Conservation (phyloP, 1,140 invertebrate species). For the Babylonia areolata region DNA sequence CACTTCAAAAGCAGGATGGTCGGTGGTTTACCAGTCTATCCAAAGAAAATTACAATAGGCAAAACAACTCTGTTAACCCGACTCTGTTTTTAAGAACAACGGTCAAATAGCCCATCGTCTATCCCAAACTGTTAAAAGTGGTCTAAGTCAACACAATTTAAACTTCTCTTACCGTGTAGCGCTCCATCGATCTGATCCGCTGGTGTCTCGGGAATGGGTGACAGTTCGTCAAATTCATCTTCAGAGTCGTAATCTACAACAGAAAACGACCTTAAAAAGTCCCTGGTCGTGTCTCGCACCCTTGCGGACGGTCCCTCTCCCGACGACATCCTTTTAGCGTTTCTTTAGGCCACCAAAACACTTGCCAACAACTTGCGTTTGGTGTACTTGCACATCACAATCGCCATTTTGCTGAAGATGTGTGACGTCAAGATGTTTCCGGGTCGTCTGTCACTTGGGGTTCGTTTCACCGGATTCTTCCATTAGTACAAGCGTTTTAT, state of each 20-base stretch:
- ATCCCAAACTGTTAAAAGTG: neutral
- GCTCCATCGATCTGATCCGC: slow-evolving; percentile 28
- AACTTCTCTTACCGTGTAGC: slow-evolving; percentile 1
- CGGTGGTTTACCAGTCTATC: no score
- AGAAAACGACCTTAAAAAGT: slow-evolving; percentile 47
- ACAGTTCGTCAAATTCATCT: slow-evolving; percentile 43
- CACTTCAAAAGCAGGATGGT: no score
- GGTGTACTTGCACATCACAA: neutral
- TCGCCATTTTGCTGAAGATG: slow-evolving; percentile 9
- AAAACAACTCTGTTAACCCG: no score
- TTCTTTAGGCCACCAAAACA: neutral
- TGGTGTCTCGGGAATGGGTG: slow-evolving; percentile 43
- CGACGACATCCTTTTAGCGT: neutral
- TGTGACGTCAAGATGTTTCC: slow-evolving; percentile 31
- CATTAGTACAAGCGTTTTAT: no score
- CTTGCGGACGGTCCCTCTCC: neutral
- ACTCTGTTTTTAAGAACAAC: no score
- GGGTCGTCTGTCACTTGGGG: slow-evolving; percentile 34
- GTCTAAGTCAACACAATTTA: neutral
- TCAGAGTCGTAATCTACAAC: slow-evolving; percentile 46
- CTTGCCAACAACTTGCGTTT: slow-evolving; percentile 14
- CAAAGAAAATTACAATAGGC: no score
- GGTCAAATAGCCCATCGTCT: no score
- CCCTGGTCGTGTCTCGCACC: slow-evolving; percentile 38
- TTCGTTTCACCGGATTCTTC: no score